Evolutionary conservation across 2,888 invertebrate genomes (phyloP).

Genomic region (Gisinianus flammeolus): DNA sequence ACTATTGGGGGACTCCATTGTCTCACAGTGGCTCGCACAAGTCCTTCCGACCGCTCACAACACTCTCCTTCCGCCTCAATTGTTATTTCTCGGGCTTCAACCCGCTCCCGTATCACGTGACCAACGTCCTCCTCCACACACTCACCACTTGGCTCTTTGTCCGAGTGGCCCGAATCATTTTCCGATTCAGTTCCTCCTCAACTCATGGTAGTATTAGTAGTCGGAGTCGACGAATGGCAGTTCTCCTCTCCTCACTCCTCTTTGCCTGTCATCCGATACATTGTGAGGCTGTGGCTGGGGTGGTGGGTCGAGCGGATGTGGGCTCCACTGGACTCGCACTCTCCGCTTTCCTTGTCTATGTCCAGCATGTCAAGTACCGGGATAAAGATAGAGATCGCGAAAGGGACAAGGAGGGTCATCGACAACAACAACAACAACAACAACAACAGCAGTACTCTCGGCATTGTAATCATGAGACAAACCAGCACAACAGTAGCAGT

Average conservation of each 20-base stretch:
- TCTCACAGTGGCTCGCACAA: constrained; percentile 85
- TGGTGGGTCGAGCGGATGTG: constrained; percentile 94
- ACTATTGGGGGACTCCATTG: constrained; percentile 98
- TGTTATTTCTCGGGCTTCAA: constrained; percentile 74
- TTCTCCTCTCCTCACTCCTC: constrained; percentile 75
- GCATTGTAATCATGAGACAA: background rate
- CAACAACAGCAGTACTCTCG: constrained; percentile 8
- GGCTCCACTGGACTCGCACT: constrained; percentile 90
- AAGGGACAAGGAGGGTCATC: background rate
- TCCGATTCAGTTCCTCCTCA: constrained; percentile 35
- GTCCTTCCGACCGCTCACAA: constrained; percentile 92
- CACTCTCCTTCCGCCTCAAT: constrained; percentile 86
- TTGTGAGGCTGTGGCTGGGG: constrained; percentile 94
- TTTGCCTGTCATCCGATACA: constrained; percentile 97
- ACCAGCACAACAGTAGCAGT: background rate
- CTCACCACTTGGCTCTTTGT: constrained; percentile 63
- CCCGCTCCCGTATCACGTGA: constrained; percentile 82
- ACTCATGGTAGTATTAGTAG: background rate
- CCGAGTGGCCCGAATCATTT: constrained; percentile 60
- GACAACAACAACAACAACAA: background rate
- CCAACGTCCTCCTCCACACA: constrained; percentile 65
- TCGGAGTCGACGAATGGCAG: constrained; percentile 55
- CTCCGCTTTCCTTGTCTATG: constrained; percentile 83
- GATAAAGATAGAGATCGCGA: constrained; percentile 23
- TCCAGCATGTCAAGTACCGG: constrained; percentile 71